Evolutionary conservation across 2,888 invertebrate species (phyloP).

Genomic region (Dicyrtomina minuta): DNA sequence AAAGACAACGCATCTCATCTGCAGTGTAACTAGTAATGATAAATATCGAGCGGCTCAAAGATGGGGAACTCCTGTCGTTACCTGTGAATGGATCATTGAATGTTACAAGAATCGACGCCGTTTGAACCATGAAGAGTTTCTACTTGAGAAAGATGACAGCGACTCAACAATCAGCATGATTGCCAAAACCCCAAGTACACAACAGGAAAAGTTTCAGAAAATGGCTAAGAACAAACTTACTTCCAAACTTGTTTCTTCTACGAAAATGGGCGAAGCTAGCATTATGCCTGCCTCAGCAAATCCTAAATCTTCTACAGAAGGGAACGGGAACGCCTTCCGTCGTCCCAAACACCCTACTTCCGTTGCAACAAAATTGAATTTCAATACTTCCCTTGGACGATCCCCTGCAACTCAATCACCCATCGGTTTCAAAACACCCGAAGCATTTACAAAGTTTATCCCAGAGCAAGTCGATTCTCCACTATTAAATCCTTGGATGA

Average conservation of each 20-base stretch:
- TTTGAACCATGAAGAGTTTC: conserved; percentile 2
- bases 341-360: too few relatives aligned
- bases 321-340: too few relatives aligned
- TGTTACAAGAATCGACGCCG: conserved; percentile 58
- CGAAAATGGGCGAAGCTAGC: too few relatives aligned
- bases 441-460: too few relatives aligned
- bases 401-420: too few relatives aligned
- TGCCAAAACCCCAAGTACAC: conserved; percentile 12
- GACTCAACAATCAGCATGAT: conserved; percentile 13
- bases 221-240: too few relatives aligned
- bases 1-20: conserved; percentile 79
- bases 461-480: conserved; percentile 34
- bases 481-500: conserved; percentile 15
- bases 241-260: too few relatives aligned
- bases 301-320: too few relatives aligned
- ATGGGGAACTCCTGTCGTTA: conserved; percentile 82
- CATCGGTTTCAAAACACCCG: neutral
- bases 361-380: neutral
- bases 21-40: conserved; percentile 67
- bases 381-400: too few relatives aligned
- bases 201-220: too few relatives aligned
- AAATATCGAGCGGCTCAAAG: conserved; percentile 80
- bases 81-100: conserved; percentile 72
- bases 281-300: neutral
- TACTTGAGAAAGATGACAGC: conserved; percentile 7